Evolutionary conservation across 2,113 vertebrate species (phyloP).

Genomic region (Haplochromis vanheusdeni): DNA sequence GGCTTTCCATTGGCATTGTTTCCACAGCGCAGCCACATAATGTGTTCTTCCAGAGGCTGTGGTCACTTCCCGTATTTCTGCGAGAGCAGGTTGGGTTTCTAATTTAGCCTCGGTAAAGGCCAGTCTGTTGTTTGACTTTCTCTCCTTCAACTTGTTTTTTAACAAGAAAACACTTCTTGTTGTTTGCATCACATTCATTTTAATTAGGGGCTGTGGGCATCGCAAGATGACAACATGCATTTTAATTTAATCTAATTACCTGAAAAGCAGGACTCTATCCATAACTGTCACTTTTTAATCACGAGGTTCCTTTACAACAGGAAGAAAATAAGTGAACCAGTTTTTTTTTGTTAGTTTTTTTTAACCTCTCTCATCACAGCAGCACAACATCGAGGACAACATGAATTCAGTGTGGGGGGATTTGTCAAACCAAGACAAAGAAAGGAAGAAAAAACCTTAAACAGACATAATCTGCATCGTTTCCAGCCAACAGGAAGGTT

Average conservation of each 20-base stretch:
- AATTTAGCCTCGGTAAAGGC: background rate
- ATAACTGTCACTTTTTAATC: slow-evolving; percentile 76
- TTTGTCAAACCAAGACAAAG: background rate
- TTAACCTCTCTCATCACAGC: background rate
- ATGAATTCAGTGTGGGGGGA: background rate
- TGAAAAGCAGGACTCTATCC: slow-evolving; percentile 71
- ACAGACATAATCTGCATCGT: background rate
- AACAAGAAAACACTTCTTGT: slow-evolving; percentile 27
- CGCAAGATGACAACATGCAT: slow-evolving; percentile 64
- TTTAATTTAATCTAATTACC: slow-evolving; percentile 77
- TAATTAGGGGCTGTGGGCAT: slow-evolving; percentile 66
- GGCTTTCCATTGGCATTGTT: background rate
- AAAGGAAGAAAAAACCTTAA: background rate
- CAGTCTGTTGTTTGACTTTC: slow-evolving; percentile 13
- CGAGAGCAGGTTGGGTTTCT: background rate
- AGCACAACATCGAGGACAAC: background rate
- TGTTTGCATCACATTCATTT: slow-evolving; percentile 69
- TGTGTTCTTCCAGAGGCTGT: background rate
- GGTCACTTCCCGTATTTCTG: background rate
- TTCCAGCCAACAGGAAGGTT: background rate
- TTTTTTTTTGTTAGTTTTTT: background rate
- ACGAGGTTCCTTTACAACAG: slow-evolving; percentile 47
- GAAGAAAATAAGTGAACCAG: slow-evolving; percentile 34
- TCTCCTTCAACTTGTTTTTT: slow-evolving; percentile 56
- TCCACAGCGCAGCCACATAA: background rate